Evolutionary conservation across 2,113 vertebrate species (phyloP).

Genomic region (Hystrix brachyura): DNA sequence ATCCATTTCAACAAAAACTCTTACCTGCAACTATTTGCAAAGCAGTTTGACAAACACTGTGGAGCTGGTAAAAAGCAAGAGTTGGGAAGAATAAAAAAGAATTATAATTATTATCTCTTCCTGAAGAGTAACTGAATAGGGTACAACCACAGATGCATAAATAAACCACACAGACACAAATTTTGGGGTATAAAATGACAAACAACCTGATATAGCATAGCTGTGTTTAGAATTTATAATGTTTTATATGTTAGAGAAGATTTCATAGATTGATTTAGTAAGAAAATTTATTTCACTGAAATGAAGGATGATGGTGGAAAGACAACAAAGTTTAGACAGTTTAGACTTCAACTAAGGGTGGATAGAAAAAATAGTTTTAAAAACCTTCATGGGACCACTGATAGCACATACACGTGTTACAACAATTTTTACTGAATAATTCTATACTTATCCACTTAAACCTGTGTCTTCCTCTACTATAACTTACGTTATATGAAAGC

Average conservation of each 20-base stretch:
- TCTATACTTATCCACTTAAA: not conserved
- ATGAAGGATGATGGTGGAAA: not conserved
- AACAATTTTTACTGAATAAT: not conserved
- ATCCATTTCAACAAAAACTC: not conserved
- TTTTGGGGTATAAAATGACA: not conserved
- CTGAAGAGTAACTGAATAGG: not conserved
- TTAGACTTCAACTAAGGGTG: slow-evolving; percentile 26
- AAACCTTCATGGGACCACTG: not conserved
- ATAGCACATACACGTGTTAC: not conserved
- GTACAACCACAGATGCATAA: not conserved
- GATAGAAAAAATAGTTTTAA: not conserved
- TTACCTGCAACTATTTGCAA: slow-evolving; percentile 17
- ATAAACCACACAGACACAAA: not conserved
- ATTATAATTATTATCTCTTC: not conserved
- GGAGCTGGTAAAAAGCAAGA: not conserved
- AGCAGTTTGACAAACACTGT: not conserved
- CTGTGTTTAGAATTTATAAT: not conserved
- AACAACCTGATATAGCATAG: not conserved
- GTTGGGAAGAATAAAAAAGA: not conserved
- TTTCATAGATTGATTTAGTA: not conserved
- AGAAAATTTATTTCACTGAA: not conserved
- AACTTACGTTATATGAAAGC: not conserved
- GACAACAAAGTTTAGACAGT: not conserved
- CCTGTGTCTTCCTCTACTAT: not conserved
- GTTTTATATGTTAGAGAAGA: not conserved